A percentile compares a stretch with the other conserved stretches of the same genome.
Evolutionary conservation across 2,888 invertebrate genomes (phyloP).

Genomic region (Mimachlamys varia): DNA sequence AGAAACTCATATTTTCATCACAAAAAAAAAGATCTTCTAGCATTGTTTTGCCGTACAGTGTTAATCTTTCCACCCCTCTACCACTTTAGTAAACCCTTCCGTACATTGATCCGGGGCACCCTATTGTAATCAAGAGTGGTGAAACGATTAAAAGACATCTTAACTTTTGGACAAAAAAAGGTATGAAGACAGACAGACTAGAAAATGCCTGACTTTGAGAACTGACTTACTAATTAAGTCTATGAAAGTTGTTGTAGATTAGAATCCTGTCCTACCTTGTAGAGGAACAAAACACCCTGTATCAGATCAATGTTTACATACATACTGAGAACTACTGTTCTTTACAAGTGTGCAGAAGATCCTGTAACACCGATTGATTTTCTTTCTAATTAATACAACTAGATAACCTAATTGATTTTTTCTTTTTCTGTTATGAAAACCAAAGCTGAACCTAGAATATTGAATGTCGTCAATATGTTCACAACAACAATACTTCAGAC

Average conservation of each 20-base stretch:
- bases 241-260: neutral
- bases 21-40: too few relatives aligned
- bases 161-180: too few relatives aligned
- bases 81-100: too few relatives aligned
- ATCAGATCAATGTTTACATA: neutral
- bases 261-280: neutral
- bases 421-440: neutral
- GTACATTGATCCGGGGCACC: too few relatives aligned
- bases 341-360: neutral
- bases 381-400: neutral
- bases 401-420: neutral
- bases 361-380: neutral
- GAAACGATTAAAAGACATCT: too few relatives aligned
- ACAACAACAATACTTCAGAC: neutral
- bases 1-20: too few relatives aligned
- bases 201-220: too few relatives aligned
- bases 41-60: too few relatives aligned
- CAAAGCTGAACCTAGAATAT: conserved; percentile 12
- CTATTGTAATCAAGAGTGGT: too few relatives aligned
- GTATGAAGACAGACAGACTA: too few relatives aligned
- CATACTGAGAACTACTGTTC: neutral
- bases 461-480: neutral
- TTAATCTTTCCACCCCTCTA: too few relatives aligned
- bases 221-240: neutral
- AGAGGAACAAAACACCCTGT: neutral